These are phyloP conservation scores for Cathartes aura DNA, from an alignment of 2,113 vertebrate genomes.

Conservation along the genomic window DNA sequence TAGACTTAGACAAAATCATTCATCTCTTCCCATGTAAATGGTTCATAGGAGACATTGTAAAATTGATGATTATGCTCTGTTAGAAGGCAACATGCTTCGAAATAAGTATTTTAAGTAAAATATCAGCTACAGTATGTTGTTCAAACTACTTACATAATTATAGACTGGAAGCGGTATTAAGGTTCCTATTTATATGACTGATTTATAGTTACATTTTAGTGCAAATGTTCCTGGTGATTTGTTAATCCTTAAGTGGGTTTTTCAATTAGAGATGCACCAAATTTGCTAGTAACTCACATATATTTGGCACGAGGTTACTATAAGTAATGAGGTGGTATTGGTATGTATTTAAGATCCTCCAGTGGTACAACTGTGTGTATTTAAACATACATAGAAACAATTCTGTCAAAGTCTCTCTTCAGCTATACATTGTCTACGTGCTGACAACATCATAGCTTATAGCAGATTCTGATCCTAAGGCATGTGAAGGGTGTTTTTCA, in stretches of 20 bases:
- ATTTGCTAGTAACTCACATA: neutral
- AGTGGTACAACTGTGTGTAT: neutral
- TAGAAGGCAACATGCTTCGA: neutral
- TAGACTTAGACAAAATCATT: neutral
- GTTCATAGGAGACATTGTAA: neutral
- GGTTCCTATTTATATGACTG: neutral
- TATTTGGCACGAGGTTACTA: neutral
- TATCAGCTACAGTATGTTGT: neutral
- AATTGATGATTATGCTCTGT: neutral
- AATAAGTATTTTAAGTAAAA: slow-evolving; percentile 29
- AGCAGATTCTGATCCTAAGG: neutral
- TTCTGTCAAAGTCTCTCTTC: neutral
- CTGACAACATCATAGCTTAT: neutral
- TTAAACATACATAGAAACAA: neutral
- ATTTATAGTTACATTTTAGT: neutral
- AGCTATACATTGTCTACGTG: neutral
- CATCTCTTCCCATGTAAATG: neutral
- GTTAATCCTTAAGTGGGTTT: neutral
- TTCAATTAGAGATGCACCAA: neutral
- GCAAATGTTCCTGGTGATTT: neutral
- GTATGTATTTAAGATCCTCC: neutral
- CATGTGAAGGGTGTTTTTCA: neutral
- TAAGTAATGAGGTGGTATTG: neutral
- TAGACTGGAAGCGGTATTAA: neutral
- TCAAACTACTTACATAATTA: slow-evolving; percentile 34